A percentile compares a stretch with the other conserved stretches of the same genome.
Evolutionary conservation across 2,888 invertebrate species (phyloP).

Genomic region (Danaus chrysippus): DNA sequence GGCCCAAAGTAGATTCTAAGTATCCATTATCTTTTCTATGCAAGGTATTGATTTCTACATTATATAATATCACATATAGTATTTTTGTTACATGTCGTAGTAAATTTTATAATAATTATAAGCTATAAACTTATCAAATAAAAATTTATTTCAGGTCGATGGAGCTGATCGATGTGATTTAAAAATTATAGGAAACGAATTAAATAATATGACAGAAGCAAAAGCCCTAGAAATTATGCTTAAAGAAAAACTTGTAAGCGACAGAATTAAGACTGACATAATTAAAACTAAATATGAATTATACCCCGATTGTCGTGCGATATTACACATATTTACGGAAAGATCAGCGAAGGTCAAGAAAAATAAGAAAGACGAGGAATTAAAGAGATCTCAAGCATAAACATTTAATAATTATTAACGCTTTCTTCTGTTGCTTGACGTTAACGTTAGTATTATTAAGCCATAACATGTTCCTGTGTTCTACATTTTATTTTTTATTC

Average conservation of each 20-base stretch:
- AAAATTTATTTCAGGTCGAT: constrained; percentile 57
- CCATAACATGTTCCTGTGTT: too few relatives aligned
- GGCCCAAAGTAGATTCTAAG: constrained; percentile 86
- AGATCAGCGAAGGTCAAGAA: too few relatives aligned
- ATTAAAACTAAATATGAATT: constrained; percentile 57
- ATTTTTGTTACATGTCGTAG: neutral
- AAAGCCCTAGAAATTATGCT: constrained; percentile 60
- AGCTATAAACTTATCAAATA: neutral
- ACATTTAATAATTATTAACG: too few relatives aligned
- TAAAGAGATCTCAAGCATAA: too few relatives aligned
- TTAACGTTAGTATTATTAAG: too few relatives aligned
- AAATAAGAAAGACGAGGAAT: too few relatives aligned
- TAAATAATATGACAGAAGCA: constrained; percentile 51
- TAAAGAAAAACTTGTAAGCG: constrained; percentile 52
- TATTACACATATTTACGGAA: constrained; percentile 49
- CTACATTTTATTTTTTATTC: too few relatives aligned
- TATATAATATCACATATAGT: neutral
- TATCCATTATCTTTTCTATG: constrained; percentile 83
- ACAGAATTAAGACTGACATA: constrained; percentile 53
- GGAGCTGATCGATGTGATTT: constrained; percentile 66
- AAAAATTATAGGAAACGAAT: constrained; percentile 56
- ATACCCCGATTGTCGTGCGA: constrained; percentile 66
- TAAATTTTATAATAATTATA: neutral
- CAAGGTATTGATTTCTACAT: constrained; percentile 68
- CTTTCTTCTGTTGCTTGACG: too few relatives aligned